phyloP scores from a whole-genome alignment of 2,888 invertebrate species.

The Protonemura montana region DNA sequence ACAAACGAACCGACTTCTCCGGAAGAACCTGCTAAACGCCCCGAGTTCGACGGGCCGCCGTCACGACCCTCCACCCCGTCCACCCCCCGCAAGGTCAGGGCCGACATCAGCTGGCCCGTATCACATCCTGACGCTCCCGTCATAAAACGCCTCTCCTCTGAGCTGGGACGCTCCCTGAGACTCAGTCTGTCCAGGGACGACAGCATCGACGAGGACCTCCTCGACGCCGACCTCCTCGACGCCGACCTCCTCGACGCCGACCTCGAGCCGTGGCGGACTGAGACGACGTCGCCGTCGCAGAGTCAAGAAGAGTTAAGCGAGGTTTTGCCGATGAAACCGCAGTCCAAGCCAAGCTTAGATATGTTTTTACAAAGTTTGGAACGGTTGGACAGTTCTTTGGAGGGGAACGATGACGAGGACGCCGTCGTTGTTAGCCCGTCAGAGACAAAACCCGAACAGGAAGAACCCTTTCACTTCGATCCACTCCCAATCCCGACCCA shows the following conservation, averaged over 20 bases:
- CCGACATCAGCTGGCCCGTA: constrained; percentile 49
- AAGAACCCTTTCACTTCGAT: background rate
- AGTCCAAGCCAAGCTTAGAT: background rate
- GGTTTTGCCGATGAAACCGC: background rate
- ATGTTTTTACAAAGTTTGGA: background rate
- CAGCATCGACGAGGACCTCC: constrained; percentile 34
- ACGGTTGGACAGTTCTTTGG: background rate
- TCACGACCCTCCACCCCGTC: constrained; percentile 32
- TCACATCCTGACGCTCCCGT: constrained; percentile 46
- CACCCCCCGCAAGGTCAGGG: constrained; percentile 41
- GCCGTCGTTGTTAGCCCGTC: background rate
- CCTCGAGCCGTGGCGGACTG: background rate
- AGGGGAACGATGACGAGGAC: too few relatives aligned
- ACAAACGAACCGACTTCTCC: background rate
- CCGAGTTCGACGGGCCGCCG: background rate
- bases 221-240: constrained; percentile 15
- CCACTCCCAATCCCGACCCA: background rate
- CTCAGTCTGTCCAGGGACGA: constrained; percentile 15
- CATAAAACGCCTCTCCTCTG: constrained; percentile 44
- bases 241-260: background rate
- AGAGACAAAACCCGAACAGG: too few relatives aligned
- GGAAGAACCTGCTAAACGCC: background rate
- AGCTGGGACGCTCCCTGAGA: background rate
- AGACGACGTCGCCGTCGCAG: background rate
- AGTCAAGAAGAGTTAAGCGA: too few relatives aligned